Evolutionary conservation across 1,140 invertebrate genomes (phyloP).

Genomic region (Polypedilum vanderplanki): DNA sequence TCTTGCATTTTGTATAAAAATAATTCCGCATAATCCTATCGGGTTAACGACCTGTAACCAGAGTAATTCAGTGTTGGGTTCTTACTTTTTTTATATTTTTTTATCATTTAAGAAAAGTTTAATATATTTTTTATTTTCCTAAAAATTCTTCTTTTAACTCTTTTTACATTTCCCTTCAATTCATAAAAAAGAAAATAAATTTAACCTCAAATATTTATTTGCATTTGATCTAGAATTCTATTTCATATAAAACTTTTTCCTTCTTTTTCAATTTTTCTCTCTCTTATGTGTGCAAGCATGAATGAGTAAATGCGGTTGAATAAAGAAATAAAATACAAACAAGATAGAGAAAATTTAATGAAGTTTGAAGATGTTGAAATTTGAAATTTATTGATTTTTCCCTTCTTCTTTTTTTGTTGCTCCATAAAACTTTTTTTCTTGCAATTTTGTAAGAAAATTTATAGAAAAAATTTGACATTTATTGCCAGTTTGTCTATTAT

Average conservation of each 20-base stretch:
- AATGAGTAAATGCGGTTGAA: not conserved
- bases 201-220: no score
- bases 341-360: not conserved
- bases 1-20: no score
- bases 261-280: not conserved
- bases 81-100: no score
- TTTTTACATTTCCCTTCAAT: no score
- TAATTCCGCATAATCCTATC: no score
- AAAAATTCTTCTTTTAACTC: no score
- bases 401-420: not conserved
- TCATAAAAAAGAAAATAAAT: no score
- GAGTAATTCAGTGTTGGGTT: no score
- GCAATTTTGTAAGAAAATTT: not conserved
- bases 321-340: not conserved
- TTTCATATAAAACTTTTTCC: not conserved
- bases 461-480: not conserved
- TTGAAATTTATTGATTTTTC: not conserved
- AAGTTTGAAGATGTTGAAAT: constrained; percentile 12
- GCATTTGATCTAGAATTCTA: not conserved
- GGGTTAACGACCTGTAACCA: no score
- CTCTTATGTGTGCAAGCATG: not conserved
- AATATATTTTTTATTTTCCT: no score
- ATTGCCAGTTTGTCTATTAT: not conserved
- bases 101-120: no score
- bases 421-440: not conserved